phyloP scores from a whole-genome alignment of 2,113 vertebrate species.

The Myodes glareolus region DNA sequence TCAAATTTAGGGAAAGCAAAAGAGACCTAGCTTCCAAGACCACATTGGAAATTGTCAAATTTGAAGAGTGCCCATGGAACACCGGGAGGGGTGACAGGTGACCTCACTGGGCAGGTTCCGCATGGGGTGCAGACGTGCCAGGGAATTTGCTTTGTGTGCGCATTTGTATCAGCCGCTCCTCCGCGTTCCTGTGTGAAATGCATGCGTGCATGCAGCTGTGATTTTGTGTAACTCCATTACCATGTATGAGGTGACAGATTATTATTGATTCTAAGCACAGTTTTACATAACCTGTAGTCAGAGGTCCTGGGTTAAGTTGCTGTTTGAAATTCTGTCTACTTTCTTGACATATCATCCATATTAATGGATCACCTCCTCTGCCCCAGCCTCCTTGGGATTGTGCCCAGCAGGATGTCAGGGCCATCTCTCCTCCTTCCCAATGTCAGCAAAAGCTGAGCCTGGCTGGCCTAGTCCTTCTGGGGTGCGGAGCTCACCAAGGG shows the following conservation, averaged over 20 bases:
- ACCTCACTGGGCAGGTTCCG: not conserved
- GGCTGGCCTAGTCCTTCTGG: not conserved
- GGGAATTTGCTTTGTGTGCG: not conserved
- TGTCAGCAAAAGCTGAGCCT: not conserved
- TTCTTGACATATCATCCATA: slow-evolving; percentile 67
- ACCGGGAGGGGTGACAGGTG: not conserved
- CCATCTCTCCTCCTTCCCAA: not conserved
- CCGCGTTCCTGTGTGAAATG: not conserved
- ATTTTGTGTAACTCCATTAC: not conserved
- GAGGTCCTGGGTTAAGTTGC: slow-evolving; percentile 62
- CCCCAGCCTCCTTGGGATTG: slow-evolving; percentile 25
- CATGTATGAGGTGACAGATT: slow-evolving; percentile 25
- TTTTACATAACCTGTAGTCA: slow-evolving; percentile 57
- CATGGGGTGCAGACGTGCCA: not conserved
- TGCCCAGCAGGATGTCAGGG: slow-evolving; percentile 6
- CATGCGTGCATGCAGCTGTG: not conserved
- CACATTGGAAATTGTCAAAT: not conserved
- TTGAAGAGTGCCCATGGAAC: not conserved
- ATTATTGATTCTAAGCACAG: slow-evolving; percentile 60
- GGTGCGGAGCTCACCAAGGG: not conserved
- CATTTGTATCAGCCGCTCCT: slow-evolving; percentile 11
- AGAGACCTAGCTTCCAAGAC: not conserved
- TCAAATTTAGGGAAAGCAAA: not conserved
- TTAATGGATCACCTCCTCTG: slow-evolving; percentile 37
- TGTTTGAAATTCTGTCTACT: slow-evolving; percentile 74